Percentiles rank a stretch among this genome's conserved stretches.
These are phyloP conservation scores for Meandrusa payeni DNA, from an alignment of 2,888 invertebrate genomes.

Conservation along the genomic window DNA sequence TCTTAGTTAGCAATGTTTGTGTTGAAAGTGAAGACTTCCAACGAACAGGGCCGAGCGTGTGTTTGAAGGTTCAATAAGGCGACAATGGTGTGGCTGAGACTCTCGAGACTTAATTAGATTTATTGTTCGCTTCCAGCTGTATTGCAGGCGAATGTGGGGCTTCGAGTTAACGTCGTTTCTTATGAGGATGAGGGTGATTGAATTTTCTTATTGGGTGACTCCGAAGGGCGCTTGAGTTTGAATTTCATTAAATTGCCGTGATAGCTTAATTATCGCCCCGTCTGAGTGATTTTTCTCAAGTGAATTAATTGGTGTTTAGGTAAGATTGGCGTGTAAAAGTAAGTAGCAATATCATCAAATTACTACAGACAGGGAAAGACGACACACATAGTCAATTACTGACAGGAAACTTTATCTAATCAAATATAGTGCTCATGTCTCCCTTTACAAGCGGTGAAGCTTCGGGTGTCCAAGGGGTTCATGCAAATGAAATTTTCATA, in stretches of 20 bases:
- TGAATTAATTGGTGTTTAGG: not conserved
- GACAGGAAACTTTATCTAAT: too few species aligned
- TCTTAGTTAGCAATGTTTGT: too few species aligned
- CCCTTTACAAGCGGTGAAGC: too few species aligned
- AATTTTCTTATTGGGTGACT: slow-evolving; percentile 21
- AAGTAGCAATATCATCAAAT: too few species aligned
- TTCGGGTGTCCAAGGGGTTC: too few species aligned
- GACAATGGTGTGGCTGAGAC: slow-evolving; percentile 36
- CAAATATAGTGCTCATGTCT: too few species aligned
- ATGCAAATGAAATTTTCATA: too few species aligned
- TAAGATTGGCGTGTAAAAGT: too few species aligned
- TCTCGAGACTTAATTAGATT: slow-evolving; percentile 50
- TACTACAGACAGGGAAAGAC: too few species aligned
- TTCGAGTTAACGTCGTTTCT: not conserved
- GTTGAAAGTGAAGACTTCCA: not conserved
- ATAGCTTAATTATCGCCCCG: slow-evolving; percentile 14
- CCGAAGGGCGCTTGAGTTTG: slow-evolving; percentile 14
- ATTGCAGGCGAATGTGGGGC: slow-evolving; percentile 20
- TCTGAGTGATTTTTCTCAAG: slow-evolving; percentile 5
- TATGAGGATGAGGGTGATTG: slow-evolving; percentile 15
- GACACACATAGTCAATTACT: too few species aligned
- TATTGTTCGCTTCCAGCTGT: slow-evolving; percentile 36
- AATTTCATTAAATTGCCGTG: slow-evolving; percentile 17
- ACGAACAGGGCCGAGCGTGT: slow-evolving; percentile 28
- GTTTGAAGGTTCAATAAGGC: slow-evolving; percentile 48